Conservation (phyloP, 2,113 vertebrate genomes). For the Phasianus colchicus region DNA sequence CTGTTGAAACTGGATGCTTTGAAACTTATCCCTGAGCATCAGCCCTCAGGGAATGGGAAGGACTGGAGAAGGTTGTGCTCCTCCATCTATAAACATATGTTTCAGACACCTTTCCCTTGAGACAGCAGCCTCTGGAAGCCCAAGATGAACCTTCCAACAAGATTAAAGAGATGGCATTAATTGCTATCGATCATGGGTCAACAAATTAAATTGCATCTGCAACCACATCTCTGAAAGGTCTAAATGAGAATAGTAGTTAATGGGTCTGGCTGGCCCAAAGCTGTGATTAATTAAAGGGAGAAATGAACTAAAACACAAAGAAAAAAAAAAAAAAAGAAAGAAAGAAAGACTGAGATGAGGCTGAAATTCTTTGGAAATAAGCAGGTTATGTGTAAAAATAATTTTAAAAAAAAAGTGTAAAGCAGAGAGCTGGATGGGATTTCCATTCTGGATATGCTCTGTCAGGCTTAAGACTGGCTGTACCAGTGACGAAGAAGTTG, state of each 20-base stretch:
- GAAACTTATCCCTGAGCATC: background rate
- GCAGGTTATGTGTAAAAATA: background rate
- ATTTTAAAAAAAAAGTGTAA: background rate
- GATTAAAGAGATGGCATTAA: constrained; percentile 95
- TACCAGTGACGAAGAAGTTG: fast-evolving
- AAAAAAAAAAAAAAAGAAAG: background rate
- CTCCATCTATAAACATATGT: constrained; percentile 8
- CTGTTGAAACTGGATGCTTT: background rate
- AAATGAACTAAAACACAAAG: constrained; percentile 64
- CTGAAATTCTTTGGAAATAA: constrained; percentile 23
- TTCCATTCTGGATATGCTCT: background rate
- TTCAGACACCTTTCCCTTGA: constrained; percentile 61
- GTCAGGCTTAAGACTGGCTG: background rate
- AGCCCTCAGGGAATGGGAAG: fast-evolving
- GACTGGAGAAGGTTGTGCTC: background rate
- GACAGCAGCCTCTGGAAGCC: constrained; percentile 73
- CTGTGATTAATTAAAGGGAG: constrained; percentile 90
- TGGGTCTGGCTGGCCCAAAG: constrained; percentile 82
- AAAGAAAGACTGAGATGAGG: background rate
- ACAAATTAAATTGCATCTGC: constrained; percentile 94
- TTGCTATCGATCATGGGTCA: constrained; percentile 94
- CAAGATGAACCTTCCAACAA: constrained; percentile 86
- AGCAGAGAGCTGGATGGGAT: background rate
- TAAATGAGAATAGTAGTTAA: constrained; percentile 90
- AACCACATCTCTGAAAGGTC: constrained; percentile 80